Evolutionary conservation across 2,797 vertebrate genomes (phyloP).

Genomic region (Crenuchus spilurus): DNA sequence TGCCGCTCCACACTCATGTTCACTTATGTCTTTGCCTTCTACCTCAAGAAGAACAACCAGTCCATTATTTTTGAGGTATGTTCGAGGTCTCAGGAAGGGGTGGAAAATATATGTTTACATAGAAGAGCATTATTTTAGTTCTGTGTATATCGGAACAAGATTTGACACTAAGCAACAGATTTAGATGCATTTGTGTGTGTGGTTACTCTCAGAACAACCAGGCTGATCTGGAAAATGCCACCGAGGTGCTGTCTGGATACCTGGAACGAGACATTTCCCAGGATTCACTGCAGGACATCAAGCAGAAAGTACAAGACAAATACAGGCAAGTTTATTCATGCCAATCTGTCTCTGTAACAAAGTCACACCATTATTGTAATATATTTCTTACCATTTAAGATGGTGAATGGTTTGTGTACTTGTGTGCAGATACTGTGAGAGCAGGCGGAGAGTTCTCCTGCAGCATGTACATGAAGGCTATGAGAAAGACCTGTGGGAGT

Average conservation of each 20-base stretch:
- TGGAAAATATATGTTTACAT: too few relatives aligned
- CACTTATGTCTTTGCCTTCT: conserved; percentile 99
- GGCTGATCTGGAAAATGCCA: conserved; percentile 99
- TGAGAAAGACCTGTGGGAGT: conserved; percentile 99
- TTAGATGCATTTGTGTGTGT: background rate
- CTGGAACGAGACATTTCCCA: conserved; percentile 99
- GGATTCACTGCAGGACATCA: conserved; percentile 99
- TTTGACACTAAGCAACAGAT: background rate
- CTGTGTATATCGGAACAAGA: too few relatives aligned
- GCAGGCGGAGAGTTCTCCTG: conserved; percentile 96
- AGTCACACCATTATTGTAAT: background rate
- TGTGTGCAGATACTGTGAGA: conserved; percentile 97
- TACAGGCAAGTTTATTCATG: conserved; percentile 84
- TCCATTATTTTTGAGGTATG: conserved; percentile 95
- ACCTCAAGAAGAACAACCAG: conserved; percentile 99
- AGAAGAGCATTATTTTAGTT: too few relatives aligned
- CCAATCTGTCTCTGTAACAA: too few relatives aligned
- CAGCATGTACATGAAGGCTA: conserved; percentile 99
- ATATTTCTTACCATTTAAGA: background rate
- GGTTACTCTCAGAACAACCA: conserved; percentile 92
- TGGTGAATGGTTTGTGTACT: background rate
- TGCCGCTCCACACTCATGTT: conserved; percentile 99
- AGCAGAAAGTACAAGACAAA: conserved; percentile 99
- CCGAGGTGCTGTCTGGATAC: conserved; percentile 98
- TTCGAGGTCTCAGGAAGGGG: background rate